Evolutionary conservation across 1,140 invertebrate genomes (phyloP).

Genomic region (Drosophila baimaii): DNA sequence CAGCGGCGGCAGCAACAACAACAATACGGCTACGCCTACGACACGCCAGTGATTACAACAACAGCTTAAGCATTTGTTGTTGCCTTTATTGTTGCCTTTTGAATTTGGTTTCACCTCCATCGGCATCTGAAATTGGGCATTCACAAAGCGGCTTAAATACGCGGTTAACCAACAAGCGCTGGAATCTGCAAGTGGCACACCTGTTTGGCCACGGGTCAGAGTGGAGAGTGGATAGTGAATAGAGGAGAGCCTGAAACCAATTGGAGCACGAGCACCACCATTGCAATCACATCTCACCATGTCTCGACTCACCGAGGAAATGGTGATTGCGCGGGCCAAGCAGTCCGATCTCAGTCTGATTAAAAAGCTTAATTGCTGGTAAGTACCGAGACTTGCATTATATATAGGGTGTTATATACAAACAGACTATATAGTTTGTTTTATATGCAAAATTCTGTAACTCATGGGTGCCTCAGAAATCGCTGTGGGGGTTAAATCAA

Average conservation of each 20-base stretch:
- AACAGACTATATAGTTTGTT: too few species aligned
- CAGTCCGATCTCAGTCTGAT: constrained; percentile 92
- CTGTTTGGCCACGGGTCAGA: constrained; percentile 48
- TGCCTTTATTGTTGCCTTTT: constrained; percentile 16
- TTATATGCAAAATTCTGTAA: too few species aligned
- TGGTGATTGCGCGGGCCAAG: constrained; percentile 94
- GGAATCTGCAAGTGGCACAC: constrained; percentile 46
- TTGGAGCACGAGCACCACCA: constrained; percentile 25
- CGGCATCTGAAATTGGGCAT: constrained; percentile 45
- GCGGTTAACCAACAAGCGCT: constrained; percentile 24
- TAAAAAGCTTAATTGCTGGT: constrained; percentile 96
- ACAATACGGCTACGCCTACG: constrained; percentile 59
- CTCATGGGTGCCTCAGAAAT: too few species aligned
- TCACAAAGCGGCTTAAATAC: constrained; percentile 46
- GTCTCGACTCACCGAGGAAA: constrained; percentile 94
- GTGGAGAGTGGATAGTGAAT: constrained; percentile 12
- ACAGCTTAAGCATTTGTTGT: constrained; percentile 58
- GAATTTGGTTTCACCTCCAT: constrained; percentile 38
- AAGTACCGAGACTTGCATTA: constrained; percentile 79
- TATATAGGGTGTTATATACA: background rate
- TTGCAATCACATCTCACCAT: constrained; percentile 84
- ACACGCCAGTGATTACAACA: constrained; percentile 65
- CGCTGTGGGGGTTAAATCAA: too few species aligned
- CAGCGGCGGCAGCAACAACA: constrained; percentile 32
- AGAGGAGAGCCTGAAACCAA: constrained; percentile 11